Percentiles rank a stretch among this genome's conserved stretches.
These are phyloP conservation scores for Punctoribates punctum DNA, from an alignment of 2,888 invertebrate species.

Conservation along the genomic window DNA sequence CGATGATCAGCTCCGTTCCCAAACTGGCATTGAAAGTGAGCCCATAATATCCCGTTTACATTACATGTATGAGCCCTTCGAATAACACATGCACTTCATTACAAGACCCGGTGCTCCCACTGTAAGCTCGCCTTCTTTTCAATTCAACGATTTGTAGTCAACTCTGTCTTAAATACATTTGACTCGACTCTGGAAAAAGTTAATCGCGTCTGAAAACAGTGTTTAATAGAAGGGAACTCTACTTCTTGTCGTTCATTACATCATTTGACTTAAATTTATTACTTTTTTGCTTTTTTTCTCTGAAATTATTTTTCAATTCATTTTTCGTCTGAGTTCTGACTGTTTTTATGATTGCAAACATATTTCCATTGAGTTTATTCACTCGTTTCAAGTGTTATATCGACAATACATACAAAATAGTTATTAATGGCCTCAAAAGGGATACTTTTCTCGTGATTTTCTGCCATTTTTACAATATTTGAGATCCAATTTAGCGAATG, in stretches of 20 bases:
- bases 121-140: background rate
- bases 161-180: constrained; percentile 11
- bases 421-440: background rate
- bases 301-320: background rate
- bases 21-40: constrained; percentile 23
- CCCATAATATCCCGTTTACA: constrained; percentile 11
- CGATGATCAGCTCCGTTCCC: background rate
- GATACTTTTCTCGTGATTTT: background rate
- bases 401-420: background rate
- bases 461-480: background rate
- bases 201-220: background rate
- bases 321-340: background rate
- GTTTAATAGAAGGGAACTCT: constrained; percentile 12
- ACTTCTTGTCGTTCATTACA: constrained; percentile 18
- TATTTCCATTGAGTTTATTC: constrained; percentile 2
- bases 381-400: background rate
- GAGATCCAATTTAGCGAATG: background rate
- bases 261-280: constrained; percentile 31
- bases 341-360: background rate
- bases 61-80: background rate
- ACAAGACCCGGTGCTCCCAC: background rate
- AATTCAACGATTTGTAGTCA: background rate
- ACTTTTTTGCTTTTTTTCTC: background rate
- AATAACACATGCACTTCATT: constrained; percentile 11
- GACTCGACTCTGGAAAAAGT: background rate